Base-by-base conservation (phyloP, 2,113 vertebrate genomes). In the Raphicerus campestris region DNA sequence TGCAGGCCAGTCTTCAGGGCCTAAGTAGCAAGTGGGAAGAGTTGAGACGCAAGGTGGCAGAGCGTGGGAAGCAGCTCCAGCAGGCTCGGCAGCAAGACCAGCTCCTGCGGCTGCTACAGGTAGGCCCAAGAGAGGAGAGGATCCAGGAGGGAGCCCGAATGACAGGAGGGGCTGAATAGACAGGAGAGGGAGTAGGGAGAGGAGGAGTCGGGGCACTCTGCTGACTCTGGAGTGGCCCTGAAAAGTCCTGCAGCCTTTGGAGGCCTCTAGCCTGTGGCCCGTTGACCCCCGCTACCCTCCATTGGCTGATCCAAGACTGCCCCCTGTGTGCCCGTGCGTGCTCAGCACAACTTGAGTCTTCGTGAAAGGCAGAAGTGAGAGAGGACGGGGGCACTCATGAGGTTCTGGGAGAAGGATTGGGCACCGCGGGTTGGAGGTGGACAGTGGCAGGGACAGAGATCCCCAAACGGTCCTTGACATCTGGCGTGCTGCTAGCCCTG, bases 81-180 rank as follows among this genome's bases (percentile, higher is more conserved):
- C 99, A 99, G 97, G 99, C 99, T 2, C 99, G 99, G 16, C 99
- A 99, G 97, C 99, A 99, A 98, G 99, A 99, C 87, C 99, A 99
- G 97, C 99, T 99, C 89, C 99, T 99, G 99, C 99, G 99, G 97
- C 97, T 99, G 63, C 98, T 99, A 70, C 99, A 99, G 99, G 99
- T 99, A 42, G 55, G 96, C 61, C 16, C 20, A 56, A 15, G 51
- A 42, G 63, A 19, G 14, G 39, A 2, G 8, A 3, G 58, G 61
- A 32, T 35, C 4, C 47, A 47, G 63, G 89, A 70, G 11, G 61
- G 47, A 95, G n/a, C 15, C 49, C 0, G 3, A 51, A 61, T 61
- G 60, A 61, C 60, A 61, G 53, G 47, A 26, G 81, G 13, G 49
- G 61, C 19, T 92, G 6, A 39, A 39, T 45, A 14, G 78, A 39